Evolutionary conservation across 2,888 invertebrate species (phyloP).

Genomic region (Campoplex nolae): DNA sequence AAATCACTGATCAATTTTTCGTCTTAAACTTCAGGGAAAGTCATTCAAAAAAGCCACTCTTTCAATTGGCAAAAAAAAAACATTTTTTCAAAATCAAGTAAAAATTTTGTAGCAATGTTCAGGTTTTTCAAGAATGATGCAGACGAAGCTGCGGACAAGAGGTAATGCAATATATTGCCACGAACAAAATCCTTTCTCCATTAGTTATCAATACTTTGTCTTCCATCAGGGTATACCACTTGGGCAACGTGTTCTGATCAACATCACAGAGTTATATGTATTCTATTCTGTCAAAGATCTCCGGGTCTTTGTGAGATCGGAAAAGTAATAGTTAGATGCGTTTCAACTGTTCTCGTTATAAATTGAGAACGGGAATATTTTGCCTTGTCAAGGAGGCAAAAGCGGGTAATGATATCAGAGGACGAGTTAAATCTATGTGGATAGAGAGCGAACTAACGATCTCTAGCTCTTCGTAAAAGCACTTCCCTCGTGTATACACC

Average conservation of each 20-base stretch:
- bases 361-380: slow-evolving; percentile 57
- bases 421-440: slow-evolving; percentile 23
- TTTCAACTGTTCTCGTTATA: slow-evolving; percentile 39
- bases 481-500: slow-evolving; percentile 14
- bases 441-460: slow-evolving; percentile 63
- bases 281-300: slow-evolving; percentile 21
- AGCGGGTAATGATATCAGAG: slow-evolving; percentile 2
- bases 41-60: not conserved
- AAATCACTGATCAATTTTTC: not conserved
- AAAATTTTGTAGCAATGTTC: not conserved
- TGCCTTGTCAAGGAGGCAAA: slow-evolving; percentile 20
- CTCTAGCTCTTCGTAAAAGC: slow-evolving; percentile 53
- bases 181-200: slow-evolving; percentile 2
- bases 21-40: not conserved
- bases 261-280: slow-evolving; percentile 2
- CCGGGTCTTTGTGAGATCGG: slow-evolving; percentile 34
- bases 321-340: slow-evolving; percentile 35
- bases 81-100: not conserved
- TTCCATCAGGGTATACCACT: not conserved
- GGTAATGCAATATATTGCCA: not conserved
- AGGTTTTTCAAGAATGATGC: not conserved
- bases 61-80: not conserved
- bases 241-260: slow-evolving; percentile 20
- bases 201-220: slow-evolving; percentile 8
- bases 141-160: not conserved